These are phyloP conservation scores for Drosophila lacicola DNA, from an alignment of 2,888 invertebrate species.

Conservation along the genomic window DNA sequence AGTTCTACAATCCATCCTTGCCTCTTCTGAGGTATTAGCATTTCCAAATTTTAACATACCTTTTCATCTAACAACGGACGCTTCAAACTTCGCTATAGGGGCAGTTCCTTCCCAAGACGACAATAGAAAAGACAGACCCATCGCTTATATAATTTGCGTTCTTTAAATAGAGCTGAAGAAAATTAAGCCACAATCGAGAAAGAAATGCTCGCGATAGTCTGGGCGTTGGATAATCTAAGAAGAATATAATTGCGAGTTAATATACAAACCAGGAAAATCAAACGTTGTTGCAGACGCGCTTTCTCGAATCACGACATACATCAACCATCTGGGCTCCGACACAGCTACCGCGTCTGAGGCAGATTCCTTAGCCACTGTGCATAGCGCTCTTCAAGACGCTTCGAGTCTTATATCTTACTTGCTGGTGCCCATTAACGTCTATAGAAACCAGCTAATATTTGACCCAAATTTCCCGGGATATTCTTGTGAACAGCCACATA, in stretches of 20 bases:
- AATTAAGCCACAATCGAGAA: not conserved
- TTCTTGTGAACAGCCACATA: no score
- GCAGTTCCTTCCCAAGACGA: not conserved
- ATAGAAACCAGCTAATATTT: no score
- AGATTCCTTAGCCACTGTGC: no score
- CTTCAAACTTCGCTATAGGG: not conserved
- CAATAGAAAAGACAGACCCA: not conserved
- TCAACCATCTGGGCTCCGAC: not conserved
- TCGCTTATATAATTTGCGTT: not conserved
- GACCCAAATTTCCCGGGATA: no score
- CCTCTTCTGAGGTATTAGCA: no score
- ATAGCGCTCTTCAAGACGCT: no score
- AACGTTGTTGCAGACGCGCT: not conserved
- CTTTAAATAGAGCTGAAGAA: not conserved
- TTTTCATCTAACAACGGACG: not conserved
- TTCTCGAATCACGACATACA: not conserved
- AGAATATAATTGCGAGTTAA: no score
- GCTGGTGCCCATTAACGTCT: no score
- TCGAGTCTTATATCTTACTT: no score
- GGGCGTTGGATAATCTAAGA: not conserved
- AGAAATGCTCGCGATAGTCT: conserved; percentile 2
- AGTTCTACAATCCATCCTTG: no score
- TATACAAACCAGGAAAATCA: conserved; percentile 2
- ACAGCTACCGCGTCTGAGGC: no score
- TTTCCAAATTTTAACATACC: not conserved